These are phyloP conservation scores for Drosophila ezoana DNA, from an alignment of 2,888 invertebrate genomes.

Conservation along the genomic window DNA sequence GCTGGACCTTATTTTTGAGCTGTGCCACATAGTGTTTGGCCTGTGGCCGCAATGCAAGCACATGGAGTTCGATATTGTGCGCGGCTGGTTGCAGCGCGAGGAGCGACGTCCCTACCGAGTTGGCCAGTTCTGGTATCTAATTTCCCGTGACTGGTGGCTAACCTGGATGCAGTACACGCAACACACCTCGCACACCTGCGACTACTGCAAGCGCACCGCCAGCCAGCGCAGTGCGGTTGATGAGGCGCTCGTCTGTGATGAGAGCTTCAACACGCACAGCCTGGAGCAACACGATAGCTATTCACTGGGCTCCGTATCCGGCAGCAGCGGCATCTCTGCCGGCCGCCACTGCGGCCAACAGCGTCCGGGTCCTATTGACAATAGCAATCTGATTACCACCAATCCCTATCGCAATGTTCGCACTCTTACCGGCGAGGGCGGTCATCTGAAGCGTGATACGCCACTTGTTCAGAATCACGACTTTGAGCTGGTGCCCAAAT, in stretches of 20 bases:
- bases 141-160: constrained; percentile 94
- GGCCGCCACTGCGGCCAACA: constrained; percentile 85
- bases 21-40: constrained; percentile 95
- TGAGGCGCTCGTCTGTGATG: constrained; percentile 89
- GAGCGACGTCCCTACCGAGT: constrained; percentile 90
- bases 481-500: constrained; percentile 94
- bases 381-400: constrained; percentile 89
- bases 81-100: constrained; percentile 93
- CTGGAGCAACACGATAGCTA: constrained; percentile 87
- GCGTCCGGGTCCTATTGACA: constrained; percentile 91
- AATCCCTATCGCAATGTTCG: constrained; percentile 89
- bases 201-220: constrained; percentile 84
- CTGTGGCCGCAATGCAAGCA: constrained; percentile 92
- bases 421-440: constrained; percentile 95
- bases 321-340: constrained; percentile 89
- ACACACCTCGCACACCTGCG: constrained; percentile 84
- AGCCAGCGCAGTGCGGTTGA: constrained; percentile 85
- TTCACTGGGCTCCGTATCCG: constrained; percentile 84
- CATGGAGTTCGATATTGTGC: constrained; percentile 92
- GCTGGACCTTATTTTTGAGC: constrained; percentile 90
- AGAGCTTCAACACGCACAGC: constrained; percentile 89
- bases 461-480: constrained; percentile 92
- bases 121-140: constrained; percentile 96
- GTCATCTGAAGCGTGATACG: constrained; percentile 90
- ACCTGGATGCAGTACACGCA: constrained; percentile 91